phyloP scores from a whole-genome alignment of 2,888 invertebrate genomes.

The Scaptomyza parva region DNA sequence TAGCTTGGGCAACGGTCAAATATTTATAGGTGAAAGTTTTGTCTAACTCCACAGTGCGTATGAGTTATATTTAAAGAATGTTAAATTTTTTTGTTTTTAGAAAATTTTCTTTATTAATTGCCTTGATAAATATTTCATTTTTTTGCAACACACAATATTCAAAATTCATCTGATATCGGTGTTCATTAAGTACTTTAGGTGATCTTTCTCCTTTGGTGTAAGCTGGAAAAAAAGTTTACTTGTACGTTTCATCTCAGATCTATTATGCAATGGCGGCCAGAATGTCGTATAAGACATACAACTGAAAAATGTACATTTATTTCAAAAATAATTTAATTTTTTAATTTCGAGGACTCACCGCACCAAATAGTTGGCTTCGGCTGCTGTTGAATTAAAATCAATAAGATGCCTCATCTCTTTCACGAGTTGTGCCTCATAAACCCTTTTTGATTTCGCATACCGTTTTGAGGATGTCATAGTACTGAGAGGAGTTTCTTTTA shows the following conservation, averaged over 20 bases:
- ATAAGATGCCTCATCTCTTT: conserved; percentile 54
- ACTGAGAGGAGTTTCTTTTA: neutral
- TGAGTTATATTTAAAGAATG: neutral
- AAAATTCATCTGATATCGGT: conserved; percentile 38
- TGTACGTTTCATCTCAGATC: conserved; percentile 49
- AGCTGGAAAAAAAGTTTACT: conserved; percentile 54
- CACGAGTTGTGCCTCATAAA: conserved; percentile 60
- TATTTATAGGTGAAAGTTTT: neutral
- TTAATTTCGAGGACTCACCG: conserved; percentile 37
- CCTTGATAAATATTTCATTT: neutral
- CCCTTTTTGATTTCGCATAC: conserved; percentile 27
- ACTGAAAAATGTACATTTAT: conserved; percentile 37
- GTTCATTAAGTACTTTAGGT: conserved; percentile 54
- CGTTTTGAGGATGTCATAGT: conserved; percentile 45
- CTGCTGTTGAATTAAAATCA: conserved; percentile 54
- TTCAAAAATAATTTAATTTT: neutral
- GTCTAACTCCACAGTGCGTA: neutral
- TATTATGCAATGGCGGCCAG: conserved; percentile 74
- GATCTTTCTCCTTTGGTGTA: conserved; percentile 42
- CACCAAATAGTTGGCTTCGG: conserved; percentile 64
- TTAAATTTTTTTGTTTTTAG: neutral
- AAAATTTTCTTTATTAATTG: neutral
- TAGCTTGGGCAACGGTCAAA: neutral
- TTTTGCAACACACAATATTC: neutral
- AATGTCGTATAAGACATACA: conserved; percentile 63